Percentiles rank a stretch among this genome's conserved stretches.
Evolutionary conservation across 2,113 vertebrate genomes (phyloP).

Genomic region (Actinemys pallida): DNA sequence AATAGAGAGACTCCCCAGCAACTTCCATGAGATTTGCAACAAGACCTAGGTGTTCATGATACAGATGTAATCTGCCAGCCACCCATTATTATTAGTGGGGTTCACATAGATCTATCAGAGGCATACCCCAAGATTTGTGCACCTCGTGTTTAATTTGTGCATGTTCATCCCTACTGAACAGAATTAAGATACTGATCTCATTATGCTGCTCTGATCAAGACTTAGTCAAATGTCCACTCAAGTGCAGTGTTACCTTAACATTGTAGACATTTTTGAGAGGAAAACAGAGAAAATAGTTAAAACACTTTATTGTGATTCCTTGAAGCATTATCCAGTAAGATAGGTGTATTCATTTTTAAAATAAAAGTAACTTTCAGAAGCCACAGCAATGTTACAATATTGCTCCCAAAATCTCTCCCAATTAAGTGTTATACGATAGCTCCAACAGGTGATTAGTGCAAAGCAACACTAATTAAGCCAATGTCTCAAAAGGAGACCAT

Average conservation of each 20-base stretch:
- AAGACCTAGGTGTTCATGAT: not conserved
- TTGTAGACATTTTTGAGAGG: not conserved
- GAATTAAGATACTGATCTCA: fast-evolving
- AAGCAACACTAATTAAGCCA: not conserved
- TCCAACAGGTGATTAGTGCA: not conserved
- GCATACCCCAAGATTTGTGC: not conserved
- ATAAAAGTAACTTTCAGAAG: constrained; percentile 9
- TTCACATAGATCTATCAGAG: not conserved
- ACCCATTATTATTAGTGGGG: not conserved
- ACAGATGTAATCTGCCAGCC: not conserved
- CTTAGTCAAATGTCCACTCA: not conserved
- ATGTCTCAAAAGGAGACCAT: not conserved
- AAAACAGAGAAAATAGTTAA: not conserved
- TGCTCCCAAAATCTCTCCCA: not conserved
- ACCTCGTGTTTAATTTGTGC: not conserved
- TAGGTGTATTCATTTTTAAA: not conserved
- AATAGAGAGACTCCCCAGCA: not conserved
- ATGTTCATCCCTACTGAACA: not conserved
- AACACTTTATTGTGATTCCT: constrained; percentile 2
- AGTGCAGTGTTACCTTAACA: not conserved
- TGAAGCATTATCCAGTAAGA: not conserved
- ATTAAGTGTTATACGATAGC: not conserved
- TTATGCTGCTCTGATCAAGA: not conserved
- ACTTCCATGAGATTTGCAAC: not conserved
- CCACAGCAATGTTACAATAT: constrained; percentile 28